A percentile compares a stretch with the other conserved stretches of the same genome.
Conservation (phyloP, 2,888 invertebrate species). For the Diadegma fenestrale region DNA sequence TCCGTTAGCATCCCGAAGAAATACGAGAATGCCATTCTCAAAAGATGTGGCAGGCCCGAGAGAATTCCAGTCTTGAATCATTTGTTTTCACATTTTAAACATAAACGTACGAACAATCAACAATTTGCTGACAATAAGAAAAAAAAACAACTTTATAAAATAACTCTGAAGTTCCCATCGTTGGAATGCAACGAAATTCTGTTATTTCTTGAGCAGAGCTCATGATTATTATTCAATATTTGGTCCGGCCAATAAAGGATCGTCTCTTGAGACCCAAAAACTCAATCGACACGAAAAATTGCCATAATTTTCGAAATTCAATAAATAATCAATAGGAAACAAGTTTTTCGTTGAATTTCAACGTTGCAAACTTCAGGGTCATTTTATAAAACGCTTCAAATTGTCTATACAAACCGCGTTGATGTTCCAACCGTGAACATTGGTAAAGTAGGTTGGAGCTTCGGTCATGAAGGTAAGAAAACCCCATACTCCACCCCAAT, state of each 20-base stretch:
- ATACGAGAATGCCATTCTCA: conserved; percentile 87
- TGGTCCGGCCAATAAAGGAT: no score
- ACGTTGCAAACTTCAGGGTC: no score
- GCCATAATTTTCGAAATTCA: no score
- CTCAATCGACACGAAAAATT: no score
- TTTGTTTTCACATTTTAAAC: neutral
- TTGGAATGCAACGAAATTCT: no score
- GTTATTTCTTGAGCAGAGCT: no score
- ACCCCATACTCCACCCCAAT: conserved; percentile 90
- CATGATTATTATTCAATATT: no score
- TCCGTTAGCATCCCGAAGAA: conserved; percentile 87
- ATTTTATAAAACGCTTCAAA: neutral
- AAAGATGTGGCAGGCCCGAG: conserved; percentile 88
- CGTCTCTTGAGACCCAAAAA: no score
- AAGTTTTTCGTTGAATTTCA: no score
- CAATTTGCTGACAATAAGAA: conserved; percentile 1
- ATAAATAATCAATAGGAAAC: no score
- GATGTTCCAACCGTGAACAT: conserved; percentile 89
- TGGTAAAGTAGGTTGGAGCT: conserved; percentile 89
- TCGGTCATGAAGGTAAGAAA: conserved; percentile 90
- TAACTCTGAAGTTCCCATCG: no score
- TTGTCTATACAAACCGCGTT: conserved; percentile 86
- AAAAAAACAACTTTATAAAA: neutral
- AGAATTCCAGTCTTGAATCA: conserved; percentile 87
- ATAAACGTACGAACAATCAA: neutral